These are phyloP conservation scores for Cyclophora albipunctata DNA, from an alignment of 2,888 invertebrate species.

Conservation along the genomic window DNA sequence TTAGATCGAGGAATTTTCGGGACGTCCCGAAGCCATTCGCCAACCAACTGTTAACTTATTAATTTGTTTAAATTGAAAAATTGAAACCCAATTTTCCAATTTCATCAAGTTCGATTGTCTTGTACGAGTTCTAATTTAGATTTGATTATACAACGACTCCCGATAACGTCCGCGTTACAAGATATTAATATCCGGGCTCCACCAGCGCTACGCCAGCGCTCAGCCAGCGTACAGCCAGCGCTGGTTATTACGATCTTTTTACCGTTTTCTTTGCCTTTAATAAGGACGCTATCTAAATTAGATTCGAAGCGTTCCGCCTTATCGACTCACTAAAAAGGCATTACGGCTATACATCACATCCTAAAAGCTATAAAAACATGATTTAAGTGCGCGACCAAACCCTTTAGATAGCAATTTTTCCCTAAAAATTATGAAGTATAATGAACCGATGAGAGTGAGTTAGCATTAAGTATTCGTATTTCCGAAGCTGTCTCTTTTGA, in stretches of 20 bases:
- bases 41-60: slow-evolving; percentile 43
- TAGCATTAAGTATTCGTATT: slow-evolving; percentile 73
- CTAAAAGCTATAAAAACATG: slow-evolving; percentile 20
- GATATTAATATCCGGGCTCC: slow-evolving; percentile 18
- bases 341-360: slow-evolving; percentile 19
- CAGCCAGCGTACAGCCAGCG: neutral
- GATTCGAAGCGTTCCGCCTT: slow-evolving; percentile 7
- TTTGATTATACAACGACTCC: slow-evolving; percentile 17
- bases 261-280: slow-evolving; percentile 9
- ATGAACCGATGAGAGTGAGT: slow-evolving; percentile 64
- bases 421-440: slow-evolving; percentile 70
- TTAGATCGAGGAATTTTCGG: slow-evolving; percentile 40
- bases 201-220: neutral
- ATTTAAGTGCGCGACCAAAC: slow-evolving; percentile 29
- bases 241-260: slow-evolving; percentile 13
- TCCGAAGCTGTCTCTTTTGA: slow-evolving; percentile 70
- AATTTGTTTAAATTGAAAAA: slow-evolving; percentile 27
- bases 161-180: slow-evolving; percentile 12
- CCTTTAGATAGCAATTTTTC: slow-evolving; percentile 56
- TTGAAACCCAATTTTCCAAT: slow-evolving; percentile 28
- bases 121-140: slow-evolving; percentile 18
- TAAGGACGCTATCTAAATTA: slow-evolving; percentile 13
- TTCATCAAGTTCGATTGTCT: slow-evolving; percentile 19
- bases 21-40: slow-evolving; percentile 30
- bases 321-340: slow-evolving; percentile 11